Percentiles rank a stretch among this genome's conserved stretches.
These are phyloP conservation scores for Cheilosia impressa DNA, from an alignment of 2,888 invertebrate species.

Conservation along the genomic window DNA sequence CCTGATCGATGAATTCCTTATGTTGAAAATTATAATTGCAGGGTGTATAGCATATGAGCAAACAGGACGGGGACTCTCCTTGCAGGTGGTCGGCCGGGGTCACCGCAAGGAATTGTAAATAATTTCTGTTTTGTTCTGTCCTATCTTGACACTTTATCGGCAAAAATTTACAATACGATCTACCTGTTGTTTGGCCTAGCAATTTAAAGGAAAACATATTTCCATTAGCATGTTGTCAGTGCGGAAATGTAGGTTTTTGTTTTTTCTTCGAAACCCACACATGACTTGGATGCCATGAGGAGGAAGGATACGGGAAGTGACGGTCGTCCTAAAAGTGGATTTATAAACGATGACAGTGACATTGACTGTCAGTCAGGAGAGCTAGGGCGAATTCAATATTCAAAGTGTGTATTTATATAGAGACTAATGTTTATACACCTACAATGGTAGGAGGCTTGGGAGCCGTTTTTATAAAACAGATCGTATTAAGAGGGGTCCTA, in stretches of 20 bases:
- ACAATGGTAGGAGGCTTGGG: no score
- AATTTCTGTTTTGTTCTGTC: constrained; percentile 9
- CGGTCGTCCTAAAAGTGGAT: no score
- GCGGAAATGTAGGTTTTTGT: constrained; percentile 12
- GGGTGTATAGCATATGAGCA: constrained; percentile 37
- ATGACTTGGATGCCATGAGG: no score
- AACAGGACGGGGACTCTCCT: constrained; percentile 56
- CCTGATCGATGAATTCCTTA: constrained; percentile 43
- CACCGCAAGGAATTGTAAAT: constrained; percentile 45
- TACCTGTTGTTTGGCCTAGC: constrained; percentile 49
- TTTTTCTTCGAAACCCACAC: neutral
- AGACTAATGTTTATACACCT: no score
- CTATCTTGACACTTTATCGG: constrained; percentile 57
- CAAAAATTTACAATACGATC: constrained; percentile 24
- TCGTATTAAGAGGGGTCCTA: no score
- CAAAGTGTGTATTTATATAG: no score
- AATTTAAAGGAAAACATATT: constrained; percentile 48
- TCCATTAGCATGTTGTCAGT: constrained; percentile 60
- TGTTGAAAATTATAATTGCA: constrained; percentile 63
- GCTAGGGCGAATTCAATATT: no score
- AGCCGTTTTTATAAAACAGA: no score
- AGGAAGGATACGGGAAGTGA: no score
- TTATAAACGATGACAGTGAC: no score
- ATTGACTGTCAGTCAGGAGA: no score
- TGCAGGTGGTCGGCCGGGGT: constrained; percentile 68